Base-by-base conservation (phyloP, 2,888 invertebrate species). In the Ectemnius cavifrons region DNA sequence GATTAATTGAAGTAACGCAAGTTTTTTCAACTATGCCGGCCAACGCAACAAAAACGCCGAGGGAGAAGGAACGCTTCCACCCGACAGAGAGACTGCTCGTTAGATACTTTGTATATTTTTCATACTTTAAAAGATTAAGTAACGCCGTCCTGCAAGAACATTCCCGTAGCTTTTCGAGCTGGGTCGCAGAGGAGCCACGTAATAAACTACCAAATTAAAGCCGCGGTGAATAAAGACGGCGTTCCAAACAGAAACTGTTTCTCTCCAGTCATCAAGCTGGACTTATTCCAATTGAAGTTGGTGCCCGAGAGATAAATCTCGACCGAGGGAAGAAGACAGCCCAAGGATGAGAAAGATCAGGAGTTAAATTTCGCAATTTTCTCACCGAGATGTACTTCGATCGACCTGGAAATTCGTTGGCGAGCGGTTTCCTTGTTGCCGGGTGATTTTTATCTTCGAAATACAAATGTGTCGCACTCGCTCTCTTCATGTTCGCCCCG, bases 1-100 rank as follows among this genome's bases (percentile, higher is more conserved):
- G 63, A 74, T 74, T 74, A 76, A 75, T 74, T 71, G 61, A 71
- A 75, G 16, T 76, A 76, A 74, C 64, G 71, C 71, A 71, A 75
- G 75, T 77, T 71, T 37, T 37, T 27, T 20, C 52, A 71, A 71
- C 64, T 75, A 14, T 6, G 37, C 28, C 23, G 18, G 37, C 37
- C 37, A 11, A 6, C 37, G 11, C 8, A 37, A 37, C 37, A 37
- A 37, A 37, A 37, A 37, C 37, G 23, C 2, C 23, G 23, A 8
- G 37, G 37, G 37, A 37, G 8, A 37, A 37, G 37, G 37, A 1
- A 6, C 8, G 37, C 37, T 4, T 4, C 8, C 37, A 11, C 37
- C 8, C 37, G 37, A 37, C 8, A 37, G 37, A 37, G 71, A 66
- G 58, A 75, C 60, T 52, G 57, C 45, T 71, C 67, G 75, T 58